A percentile compares a stretch with the other conserved stretches of the same genome.
These are phyloP conservation scores for Eilema sororculum DNA, from an alignment of 2,888 invertebrate genomes.

Conservation along the genomic window DNA sequence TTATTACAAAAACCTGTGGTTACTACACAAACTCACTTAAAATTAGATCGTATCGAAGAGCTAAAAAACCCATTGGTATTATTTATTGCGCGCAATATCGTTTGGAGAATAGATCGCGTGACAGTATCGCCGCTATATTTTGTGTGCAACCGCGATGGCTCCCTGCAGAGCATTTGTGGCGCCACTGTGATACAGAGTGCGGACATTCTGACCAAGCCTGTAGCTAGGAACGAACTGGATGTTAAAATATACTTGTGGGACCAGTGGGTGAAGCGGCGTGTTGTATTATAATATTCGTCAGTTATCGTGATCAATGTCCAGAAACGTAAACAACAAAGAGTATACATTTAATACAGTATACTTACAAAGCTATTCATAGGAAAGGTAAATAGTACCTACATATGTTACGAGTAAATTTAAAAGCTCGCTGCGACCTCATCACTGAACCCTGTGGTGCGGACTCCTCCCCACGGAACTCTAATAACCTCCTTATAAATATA, in stretches of 20 bases:
- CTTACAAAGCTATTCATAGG: background rate
- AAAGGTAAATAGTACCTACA: background rate
- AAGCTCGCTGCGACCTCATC: background rate
- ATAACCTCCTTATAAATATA: constrained; percentile 1
- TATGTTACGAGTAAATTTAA: background rate
- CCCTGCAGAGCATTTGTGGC: constrained; percentile 15
- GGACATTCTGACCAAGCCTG: background rate
- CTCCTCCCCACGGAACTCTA: background rate
- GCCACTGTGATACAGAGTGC: background rate
- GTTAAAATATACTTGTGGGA: background rate
- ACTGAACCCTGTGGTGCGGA: background rate
- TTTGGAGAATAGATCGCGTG: constrained; percentile 10
- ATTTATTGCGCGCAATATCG: background rate
- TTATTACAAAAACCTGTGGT: no score
- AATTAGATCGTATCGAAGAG: background rate
- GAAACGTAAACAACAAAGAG: background rate
- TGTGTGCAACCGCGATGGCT: constrained; percentile 9
- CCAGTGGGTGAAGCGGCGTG: background rate
- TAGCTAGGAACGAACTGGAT: background rate
- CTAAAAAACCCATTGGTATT: background rate
- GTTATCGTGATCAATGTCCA: background rate
- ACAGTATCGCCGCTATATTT: constrained; percentile 12
- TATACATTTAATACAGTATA: no score
- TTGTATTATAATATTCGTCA: background rate
- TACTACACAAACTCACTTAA: background rate